phyloP scores from a whole-genome alignment of 2,113 vertebrate genomes.

The Echinops telfairi region DNA sequence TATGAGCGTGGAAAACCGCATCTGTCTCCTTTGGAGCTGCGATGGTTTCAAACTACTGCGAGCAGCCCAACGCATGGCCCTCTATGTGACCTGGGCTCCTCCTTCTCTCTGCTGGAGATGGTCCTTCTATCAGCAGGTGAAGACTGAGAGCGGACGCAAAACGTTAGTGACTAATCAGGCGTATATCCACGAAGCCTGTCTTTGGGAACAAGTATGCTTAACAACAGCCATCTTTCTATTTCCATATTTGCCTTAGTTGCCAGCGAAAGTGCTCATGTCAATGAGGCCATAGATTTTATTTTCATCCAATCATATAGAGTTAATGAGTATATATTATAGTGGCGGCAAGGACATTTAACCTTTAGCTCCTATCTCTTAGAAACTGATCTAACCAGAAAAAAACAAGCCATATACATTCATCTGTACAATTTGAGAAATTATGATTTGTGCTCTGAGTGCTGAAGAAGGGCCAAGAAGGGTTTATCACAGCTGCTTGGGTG shows the following conservation, averaged over 20 bases:
- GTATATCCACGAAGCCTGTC: neutral
- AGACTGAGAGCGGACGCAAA: neutral
- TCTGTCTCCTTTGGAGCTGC: too few relatives aligned
- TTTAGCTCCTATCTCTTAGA: neutral
- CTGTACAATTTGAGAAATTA: neutral
- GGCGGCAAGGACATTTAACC: neutral
- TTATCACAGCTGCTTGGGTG: neutral
- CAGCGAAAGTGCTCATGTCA: neutral
- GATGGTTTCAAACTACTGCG: too few relatives aligned
- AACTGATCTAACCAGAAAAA: neutral
- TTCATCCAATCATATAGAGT: neutral
- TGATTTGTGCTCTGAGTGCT: neutral
- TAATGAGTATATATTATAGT: neutral
- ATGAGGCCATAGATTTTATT: neutral
- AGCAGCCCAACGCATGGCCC: too few relatives aligned
- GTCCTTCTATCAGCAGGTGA: neutral
- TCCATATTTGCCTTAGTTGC: neutral
- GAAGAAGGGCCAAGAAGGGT: neutral
- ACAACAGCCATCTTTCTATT: neutral
- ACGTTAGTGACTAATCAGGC: conserved; percentile 3
- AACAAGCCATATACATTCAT: neutral
- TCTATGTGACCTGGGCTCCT: too few relatives aligned
- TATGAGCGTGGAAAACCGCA: too few relatives aligned
- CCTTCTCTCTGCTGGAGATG: neutral
- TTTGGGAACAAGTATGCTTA: neutral